Percentiles rank a stretch among this genome's conserved stretches.
Conservation (phyloP, 2,888 invertebrate species). For the Odontocolon sp. region DNA sequence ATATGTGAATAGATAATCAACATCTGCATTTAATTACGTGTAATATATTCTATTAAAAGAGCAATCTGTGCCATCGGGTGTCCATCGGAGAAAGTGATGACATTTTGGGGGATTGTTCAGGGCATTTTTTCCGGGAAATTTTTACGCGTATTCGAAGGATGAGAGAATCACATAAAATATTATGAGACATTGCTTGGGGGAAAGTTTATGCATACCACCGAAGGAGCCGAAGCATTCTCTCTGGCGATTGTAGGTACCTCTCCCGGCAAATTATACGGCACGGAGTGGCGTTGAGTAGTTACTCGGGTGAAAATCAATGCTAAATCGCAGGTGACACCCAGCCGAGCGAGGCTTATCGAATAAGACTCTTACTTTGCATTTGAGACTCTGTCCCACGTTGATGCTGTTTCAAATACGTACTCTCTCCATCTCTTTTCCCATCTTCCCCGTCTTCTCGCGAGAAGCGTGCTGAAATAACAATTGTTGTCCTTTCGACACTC, state of each 20-base stretch:
- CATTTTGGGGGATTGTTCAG: too few species aligned
- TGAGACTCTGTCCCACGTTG: slow-evolving; percentile 20
- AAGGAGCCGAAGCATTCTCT: slow-evolving; percentile 2
- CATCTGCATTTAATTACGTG: too few species aligned
- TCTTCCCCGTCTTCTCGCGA: background rate
- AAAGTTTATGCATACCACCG: background rate
- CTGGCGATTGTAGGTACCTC: slow-evolving; percentile 1
- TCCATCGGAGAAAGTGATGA: too few species aligned
- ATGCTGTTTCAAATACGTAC: slow-evolving; percentile 17
- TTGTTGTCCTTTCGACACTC: slow-evolving; percentile 33
- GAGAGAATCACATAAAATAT: background rate
- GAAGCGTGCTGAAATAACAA: slow-evolving; percentile 39
- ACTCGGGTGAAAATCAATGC: slow-evolving; percentile 48
- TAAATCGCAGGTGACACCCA: slow-evolving; percentile 54
- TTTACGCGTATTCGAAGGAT: background rate
- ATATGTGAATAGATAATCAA: background rate
- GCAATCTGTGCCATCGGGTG: too few species aligned
- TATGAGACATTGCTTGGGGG: background rate
- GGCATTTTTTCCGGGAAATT: too few species aligned
- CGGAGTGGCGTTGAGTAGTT: slow-evolving; percentile 32
- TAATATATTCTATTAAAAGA: too few species aligned
- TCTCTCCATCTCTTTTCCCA: slow-evolving; percentile 6
- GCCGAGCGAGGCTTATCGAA: slow-evolving; percentile 52
- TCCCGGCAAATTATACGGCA: slow-evolving; percentile 18
- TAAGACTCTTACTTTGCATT: slow-evolving; percentile 57